These are phyloP conservation scores for Ctenochaetus hawaiiensis DNA, from an alignment of 2,797 vertebrate species.

Conservation along the genomic window DNA sequence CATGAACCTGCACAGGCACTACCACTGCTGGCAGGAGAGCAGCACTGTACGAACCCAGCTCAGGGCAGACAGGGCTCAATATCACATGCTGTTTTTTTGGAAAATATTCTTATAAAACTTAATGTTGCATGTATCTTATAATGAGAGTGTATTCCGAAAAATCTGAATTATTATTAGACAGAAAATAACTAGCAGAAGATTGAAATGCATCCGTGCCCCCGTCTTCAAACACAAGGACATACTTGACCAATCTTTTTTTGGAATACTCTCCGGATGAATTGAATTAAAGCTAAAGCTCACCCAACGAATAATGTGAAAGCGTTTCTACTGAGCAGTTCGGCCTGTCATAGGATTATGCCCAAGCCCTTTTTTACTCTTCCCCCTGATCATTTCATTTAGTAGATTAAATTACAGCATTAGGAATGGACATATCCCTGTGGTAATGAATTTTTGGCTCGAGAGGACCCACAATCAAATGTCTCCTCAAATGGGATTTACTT, in stretches of 20 bases:
- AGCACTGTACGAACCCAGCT: slow-evolving; percentile 8
- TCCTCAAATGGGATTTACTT: slow-evolving; percentile 48
- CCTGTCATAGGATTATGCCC: slow-evolving; percentile 51
- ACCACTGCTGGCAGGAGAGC: slow-evolving; percentile 3
- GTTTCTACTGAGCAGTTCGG: slow-evolving; percentile 28
- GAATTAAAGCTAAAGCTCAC: slow-evolving; percentile 54
- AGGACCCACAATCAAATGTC: slow-evolving; percentile 22
- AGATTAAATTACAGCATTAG: slow-evolving; percentile 54
- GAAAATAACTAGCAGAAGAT: slow-evolving; percentile 13
- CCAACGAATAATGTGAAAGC: slow-evolving; percentile 35
- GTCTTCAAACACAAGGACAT: slow-evolving; percentile 43
- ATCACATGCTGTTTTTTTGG: neutral
- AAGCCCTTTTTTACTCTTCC: slow-evolving; percentile 29
- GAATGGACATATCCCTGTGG: slow-evolving; percentile 32
- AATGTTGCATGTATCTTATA: neutral
- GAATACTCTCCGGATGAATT: slow-evolving; percentile 51
- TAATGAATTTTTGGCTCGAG: slow-evolving; percentile 32
- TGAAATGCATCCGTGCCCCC: slow-evolving; percentile 29
- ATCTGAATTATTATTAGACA: neutral
- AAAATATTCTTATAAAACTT: slow-evolving; percentile 3
- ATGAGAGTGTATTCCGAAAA: neutral
- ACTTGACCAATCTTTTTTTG: slow-evolving; percentile 34
- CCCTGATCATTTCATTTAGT: slow-evolving; percentile 54
- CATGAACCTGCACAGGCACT: slow-evolving; percentile 3
- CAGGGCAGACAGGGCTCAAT: slow-evolving; percentile 2